Percentiles rank a stretch among this genome's conserved stretches.
Conservation (phyloP, 2,888 invertebrate species). For the Acleris emargana region DNA sequence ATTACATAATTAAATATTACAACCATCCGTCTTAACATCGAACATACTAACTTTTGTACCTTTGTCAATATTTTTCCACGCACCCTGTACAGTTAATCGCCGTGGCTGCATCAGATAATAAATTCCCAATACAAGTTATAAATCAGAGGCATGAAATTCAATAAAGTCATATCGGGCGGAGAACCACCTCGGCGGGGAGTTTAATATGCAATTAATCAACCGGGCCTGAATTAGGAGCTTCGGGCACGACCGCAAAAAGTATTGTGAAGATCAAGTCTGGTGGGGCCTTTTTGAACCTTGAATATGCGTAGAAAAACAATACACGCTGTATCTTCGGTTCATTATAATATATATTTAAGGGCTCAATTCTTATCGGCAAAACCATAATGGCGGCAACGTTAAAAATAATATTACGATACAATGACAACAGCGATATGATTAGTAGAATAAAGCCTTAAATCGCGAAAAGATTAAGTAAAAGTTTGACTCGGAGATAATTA, state of each 20-base stretch:
- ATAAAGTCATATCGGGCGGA: slow-evolving; percentile 77
- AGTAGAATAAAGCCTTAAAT: too few species aligned
- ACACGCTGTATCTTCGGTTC: not conserved
- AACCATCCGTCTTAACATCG: too few species aligned
- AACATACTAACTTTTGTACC: not conserved
- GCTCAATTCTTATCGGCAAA: too few species aligned
- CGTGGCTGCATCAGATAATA: slow-evolving; percentile 60
- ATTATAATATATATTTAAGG: not conserved
- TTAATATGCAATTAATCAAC: slow-evolving; percentile 40
- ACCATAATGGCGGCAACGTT: too few species aligned
- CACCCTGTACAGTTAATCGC: slow-evolving; percentile 47
- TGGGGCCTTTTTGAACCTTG: not conserved
- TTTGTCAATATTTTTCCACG: slow-evolving; percentile 10
- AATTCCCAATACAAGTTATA: slow-evolving; percentile 72
- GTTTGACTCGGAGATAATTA: too few species aligned
- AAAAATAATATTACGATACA: too few species aligned
- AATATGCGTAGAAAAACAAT: not conserved
- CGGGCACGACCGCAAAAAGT: slow-evolving; percentile 27
- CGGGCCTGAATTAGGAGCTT: slow-evolving; percentile 34
- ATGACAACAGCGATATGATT: too few species aligned
- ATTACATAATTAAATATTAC: not conserved
- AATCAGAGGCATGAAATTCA: slow-evolving; percentile 80
- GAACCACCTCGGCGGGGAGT: slow-evolving; percentile 68
- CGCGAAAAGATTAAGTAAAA: too few species aligned
- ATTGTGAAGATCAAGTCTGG: slow-evolving; percentile 5